Evolutionary conservation across 2,888 invertebrate genomes (phyloP).

Genomic region (Galeopsomyia nigrocyanea): DNA sequence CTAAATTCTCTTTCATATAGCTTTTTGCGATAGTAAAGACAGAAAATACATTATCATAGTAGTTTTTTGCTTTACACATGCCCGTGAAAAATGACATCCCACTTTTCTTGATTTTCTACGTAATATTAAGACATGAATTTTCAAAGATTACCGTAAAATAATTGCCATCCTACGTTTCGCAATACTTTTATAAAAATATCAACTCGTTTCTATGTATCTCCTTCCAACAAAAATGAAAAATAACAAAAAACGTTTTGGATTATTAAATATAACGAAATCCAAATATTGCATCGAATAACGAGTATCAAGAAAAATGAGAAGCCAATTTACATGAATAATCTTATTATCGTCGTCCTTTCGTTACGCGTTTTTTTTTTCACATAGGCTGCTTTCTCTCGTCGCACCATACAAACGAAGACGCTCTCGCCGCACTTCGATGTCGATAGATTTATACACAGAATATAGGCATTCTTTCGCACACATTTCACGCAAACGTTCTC

Average conservation of each 20-base stretch:
- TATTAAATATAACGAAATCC: not conserved
- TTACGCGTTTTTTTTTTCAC: conserved; percentile 10
- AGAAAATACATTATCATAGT: conserved; percentile 14
- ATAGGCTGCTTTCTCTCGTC: conserved; percentile 22
- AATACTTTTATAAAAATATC: too few relatives aligned
- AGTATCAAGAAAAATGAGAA: not conserved
- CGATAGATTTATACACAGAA: conserved; percentile 40
- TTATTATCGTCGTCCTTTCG: not conserved
- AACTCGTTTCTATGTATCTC: too few relatives aligned
- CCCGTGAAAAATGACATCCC: conserved; percentile 14
- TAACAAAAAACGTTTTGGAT: not conserved
- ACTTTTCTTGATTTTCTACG: not conserved
- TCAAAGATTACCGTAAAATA: too few relatives aligned
- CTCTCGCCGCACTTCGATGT: conserved; percentile 40
- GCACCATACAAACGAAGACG: conserved; percentile 23
- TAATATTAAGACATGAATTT: too few relatives aligned
- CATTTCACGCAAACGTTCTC: conserved; percentile 15
- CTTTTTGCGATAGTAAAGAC: conserved; percentile 20
- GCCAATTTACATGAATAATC: not conserved
- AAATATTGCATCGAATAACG: not conserved
- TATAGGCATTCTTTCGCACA: conserved; percentile 28
- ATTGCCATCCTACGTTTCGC: too few relatives aligned
- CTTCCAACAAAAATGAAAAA: not conserved
- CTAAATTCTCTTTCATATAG: conserved; percentile 9
- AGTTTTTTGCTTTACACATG: conserved; percentile 1